Evolutionary conservation across 2,113 vertebrate species (phyloP).

Genomic region (Herpetotheres cachinnans): DNA sequence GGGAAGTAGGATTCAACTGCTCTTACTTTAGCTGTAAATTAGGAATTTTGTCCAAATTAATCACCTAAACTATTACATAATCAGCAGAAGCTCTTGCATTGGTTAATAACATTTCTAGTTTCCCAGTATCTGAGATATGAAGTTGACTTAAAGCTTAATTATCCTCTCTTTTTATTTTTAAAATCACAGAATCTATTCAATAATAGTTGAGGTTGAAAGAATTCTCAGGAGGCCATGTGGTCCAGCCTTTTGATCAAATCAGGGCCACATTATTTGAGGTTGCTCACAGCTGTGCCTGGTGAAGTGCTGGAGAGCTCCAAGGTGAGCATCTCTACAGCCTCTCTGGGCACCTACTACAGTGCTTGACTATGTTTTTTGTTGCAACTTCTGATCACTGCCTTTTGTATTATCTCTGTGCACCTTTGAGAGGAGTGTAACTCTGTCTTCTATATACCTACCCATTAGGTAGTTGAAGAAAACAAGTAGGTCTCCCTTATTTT

Average conservation of each 20-base stretch:
- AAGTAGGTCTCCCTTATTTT: not conserved
- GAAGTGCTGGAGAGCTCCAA: not conserved
- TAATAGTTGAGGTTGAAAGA: not conserved
- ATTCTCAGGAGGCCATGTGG: rapidly evolving
- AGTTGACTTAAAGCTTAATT: not conserved
- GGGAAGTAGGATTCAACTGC: not conserved
- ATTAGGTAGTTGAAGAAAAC: not conserved
- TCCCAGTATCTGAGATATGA: not conserved
- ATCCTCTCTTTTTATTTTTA: not conserved
- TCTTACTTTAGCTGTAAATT: not conserved
- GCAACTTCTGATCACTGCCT: not conserved
- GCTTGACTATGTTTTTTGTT: not conserved
- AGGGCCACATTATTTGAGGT: too few species aligned
- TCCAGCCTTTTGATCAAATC: not conserved
- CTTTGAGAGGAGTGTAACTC: not conserved
- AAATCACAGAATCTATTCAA: not conserved
- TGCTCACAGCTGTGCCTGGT: not conserved
- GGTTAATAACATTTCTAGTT: not conserved
- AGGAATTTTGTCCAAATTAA: not conserved
- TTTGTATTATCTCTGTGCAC: not conserved
- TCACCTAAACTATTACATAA: not conserved
- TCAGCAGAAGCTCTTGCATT: not conserved
- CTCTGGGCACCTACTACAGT: not conserved
- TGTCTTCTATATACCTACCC: not conserved
- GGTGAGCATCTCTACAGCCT: not conserved